Evolutionary conservation across 92 coral and sea anemone species (phyloP).

Genomic region (Plumapathes pennacea): DNA sequence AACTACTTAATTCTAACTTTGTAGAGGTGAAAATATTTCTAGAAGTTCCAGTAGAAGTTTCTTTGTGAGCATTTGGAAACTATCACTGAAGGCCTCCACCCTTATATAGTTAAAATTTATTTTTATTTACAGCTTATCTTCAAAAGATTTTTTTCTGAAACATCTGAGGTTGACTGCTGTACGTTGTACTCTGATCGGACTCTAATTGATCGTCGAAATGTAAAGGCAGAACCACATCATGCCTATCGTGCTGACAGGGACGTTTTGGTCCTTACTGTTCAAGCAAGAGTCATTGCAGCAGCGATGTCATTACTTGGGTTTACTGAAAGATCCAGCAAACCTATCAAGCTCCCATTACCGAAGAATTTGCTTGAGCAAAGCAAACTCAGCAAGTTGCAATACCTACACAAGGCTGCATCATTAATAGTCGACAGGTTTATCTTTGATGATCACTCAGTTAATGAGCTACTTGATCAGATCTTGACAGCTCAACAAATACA

Average conservation of each 20-base stretch:
- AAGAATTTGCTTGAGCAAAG: conserved; percentile 9
- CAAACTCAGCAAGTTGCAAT: conserved; percentile 22
- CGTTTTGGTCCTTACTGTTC: conserved; percentile 30
- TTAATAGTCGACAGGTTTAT: conserved; percentile 23
- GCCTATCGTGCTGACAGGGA: conserved; percentile 58
- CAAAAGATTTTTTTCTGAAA: conserved; percentile 37
- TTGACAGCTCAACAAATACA: conserved; percentile 7
- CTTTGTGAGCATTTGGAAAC: no score
- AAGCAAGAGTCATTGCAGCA: conserved; percentile 48
- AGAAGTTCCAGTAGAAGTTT: no score
- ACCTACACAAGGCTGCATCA: conserved; percentile 15
- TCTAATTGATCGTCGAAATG: conserved; percentile 48
- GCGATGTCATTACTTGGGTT: conserved; percentile 40
- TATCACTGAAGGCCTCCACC: no score
- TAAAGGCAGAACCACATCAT: conserved; percentile 38
- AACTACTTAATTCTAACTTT: no score
- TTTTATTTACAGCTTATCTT: conserved; percentile 31
- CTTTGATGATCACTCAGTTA: conserved; percentile 10
- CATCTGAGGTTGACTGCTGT: conserved; percentile 35
- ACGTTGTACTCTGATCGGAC: conserved; percentile 47
- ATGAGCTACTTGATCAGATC: conserved; percentile 4
- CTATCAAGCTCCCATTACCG: conserved; percentile 32
- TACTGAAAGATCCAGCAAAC: conserved; percentile 24
- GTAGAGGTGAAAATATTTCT: no score
- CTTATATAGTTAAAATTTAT: no score